Percentiles rank a stretch among this genome's conserved stretches.
These are phyloP conservation scores for Botrylloides violaceus DNA, from an alignment of 23 tunicate species.

Conservation along the genomic window DNA sequence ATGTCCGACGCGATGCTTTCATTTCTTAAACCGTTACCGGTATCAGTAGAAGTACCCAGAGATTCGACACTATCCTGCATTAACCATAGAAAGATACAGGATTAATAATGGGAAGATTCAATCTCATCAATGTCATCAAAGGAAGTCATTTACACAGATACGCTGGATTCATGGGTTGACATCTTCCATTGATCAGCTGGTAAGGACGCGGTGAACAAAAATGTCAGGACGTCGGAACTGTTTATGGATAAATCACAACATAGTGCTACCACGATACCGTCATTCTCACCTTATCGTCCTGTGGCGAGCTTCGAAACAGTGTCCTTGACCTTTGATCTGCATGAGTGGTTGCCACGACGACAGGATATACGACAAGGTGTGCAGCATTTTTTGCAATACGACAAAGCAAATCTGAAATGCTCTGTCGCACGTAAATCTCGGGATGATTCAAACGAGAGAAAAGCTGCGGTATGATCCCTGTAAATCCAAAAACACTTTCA, in stretches of 20 bases:
- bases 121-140: no score
- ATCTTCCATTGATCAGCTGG: no score
- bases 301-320: not conserved
- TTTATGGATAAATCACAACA: no score
- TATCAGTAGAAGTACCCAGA: not conserved
- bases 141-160: no score
- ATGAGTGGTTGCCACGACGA: slow-evolving; percentile 85
- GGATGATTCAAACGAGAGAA: slow-evolving; percentile 95
- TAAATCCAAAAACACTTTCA: no score
- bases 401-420: slow-evolving; percentile 78
- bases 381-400: slow-evolving; percentile 72
- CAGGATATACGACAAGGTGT: slow-evolving; percentile 90
- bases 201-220: no score
- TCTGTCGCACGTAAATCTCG: slow-evolving; percentile 73
- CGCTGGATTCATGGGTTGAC: no score
- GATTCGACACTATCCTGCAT: not conserved
- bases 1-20: not conserved
- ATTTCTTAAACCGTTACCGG: not conserved
- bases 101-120: no score
- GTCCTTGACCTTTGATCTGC: slow-evolving; percentile 62
- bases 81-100: no score
- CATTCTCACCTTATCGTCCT: not conserved
- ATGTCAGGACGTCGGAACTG: no score
- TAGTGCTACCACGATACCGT: no score
- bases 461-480: slow-evolving; percentile 95